phyloP scores from a whole-genome alignment of 2,113 vertebrate species.

The Rhegmatorhina hoffmannsi region DNA sequence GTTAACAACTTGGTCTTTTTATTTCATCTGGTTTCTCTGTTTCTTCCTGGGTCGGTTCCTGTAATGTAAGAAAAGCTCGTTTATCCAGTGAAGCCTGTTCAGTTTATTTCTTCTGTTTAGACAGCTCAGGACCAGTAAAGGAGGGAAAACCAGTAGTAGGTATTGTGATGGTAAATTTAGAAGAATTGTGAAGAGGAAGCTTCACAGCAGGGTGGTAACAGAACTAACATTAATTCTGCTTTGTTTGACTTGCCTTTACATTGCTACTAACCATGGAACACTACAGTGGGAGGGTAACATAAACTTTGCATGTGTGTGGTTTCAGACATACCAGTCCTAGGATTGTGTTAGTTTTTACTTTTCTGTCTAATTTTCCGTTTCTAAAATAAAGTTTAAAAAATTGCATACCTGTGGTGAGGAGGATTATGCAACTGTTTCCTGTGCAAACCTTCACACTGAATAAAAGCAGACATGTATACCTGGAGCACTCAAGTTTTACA shows the following conservation, averaged over 20 bases:
- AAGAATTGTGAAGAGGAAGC: not conserved
- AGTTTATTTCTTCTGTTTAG: not conserved
- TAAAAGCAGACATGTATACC: not conserved
- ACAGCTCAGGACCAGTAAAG: not conserved
- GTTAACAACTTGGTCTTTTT: not conserved
- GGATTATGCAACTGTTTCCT: not conserved
- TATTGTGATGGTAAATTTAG: not conserved
- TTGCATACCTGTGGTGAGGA: not conserved
- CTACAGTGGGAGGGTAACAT: not conserved
- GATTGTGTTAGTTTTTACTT: not conserved
- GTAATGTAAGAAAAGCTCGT: not conserved
- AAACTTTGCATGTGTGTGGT: not conserved
- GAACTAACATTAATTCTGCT: not conserved
- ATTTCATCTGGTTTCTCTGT: not conserved
- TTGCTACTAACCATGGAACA: not conserved
- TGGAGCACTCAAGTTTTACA: not conserved
- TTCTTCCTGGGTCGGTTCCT: not conserved
- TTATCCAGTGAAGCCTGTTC: slow-evolving; percentile 3
- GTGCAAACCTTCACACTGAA: not conserved
- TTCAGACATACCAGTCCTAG: not conserved
- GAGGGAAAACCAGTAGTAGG: not conserved
- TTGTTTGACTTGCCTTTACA: not conserved
- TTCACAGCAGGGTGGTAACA: not conserved
- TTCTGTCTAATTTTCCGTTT: not conserved
- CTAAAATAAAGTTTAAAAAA: not conserved